Conservation (phyloP, 2,113 vertebrate genomes). For the Anthoscopus minutus region DNA sequence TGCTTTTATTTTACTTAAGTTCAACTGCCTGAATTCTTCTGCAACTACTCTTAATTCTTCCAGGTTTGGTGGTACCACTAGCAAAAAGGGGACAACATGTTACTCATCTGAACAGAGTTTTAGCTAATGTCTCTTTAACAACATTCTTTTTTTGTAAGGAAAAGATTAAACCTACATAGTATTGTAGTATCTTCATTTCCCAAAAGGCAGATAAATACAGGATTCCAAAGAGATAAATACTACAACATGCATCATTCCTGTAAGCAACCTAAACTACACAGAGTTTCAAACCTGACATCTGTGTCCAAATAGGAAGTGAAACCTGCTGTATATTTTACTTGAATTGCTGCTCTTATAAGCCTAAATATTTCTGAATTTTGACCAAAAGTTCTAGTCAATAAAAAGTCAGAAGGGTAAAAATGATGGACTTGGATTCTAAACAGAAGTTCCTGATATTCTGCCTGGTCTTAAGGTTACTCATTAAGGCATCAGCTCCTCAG, state of each 20-base stretch:
- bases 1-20: neutral
- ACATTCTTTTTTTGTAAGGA: neutral
- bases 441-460: neutral
- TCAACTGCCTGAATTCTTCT: neutral
- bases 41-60: neutral
- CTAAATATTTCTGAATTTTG: neutral
- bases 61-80: neutral
- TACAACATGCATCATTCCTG: neutral
- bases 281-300: neutral
- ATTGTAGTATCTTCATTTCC: neutral
- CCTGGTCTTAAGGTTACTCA: neutral
- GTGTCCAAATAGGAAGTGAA: neutral
- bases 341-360: neutral
- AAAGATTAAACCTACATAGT: neutral
- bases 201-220: neutral
- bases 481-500: accelerated
- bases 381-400: neutral
- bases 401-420: neutral
- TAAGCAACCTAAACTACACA: neutral
- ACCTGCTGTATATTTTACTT: neutral
- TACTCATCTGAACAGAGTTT: neutral
- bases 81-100: neutral
- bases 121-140: neutral
- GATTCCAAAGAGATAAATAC: neutral
- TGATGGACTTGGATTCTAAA: neutral